phyloP scores from a whole-genome alignment of 1,140 invertebrate genomes.

The Phymastichus coffea region DNA sequence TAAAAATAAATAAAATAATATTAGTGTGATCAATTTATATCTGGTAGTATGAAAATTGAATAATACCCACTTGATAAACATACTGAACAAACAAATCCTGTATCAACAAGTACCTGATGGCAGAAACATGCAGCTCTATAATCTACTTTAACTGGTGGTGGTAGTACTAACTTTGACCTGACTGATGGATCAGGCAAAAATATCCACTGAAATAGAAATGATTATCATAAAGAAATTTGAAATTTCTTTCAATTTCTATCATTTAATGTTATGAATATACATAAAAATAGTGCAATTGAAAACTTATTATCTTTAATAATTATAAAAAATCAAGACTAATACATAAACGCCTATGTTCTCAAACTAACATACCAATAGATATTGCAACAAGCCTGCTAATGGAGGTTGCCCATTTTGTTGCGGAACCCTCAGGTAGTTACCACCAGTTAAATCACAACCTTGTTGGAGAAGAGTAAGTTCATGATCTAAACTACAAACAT shows the following conservation, averaged over 20 bases:
- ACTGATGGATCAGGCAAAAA: constrained; percentile 84
- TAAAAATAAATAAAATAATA: constrained; percentile 60
- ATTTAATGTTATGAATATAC: not conserved
- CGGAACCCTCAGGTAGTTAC: constrained; percentile 82
- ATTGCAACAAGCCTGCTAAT: constrained; percentile 83
- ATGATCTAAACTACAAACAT: constrained; percentile 90
- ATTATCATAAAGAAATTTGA: not conserved
- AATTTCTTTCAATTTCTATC: not conserved
- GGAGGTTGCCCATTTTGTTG: constrained; percentile 47
- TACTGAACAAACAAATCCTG: constrained; percentile 96
- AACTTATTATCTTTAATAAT: not conserved
- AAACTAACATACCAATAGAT: constrained; percentile 73
- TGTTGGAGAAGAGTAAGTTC: constrained; percentile 90
- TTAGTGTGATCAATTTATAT: not conserved
- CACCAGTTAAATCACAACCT: constrained; percentile 94
- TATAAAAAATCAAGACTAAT: not conserved
- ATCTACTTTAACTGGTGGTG: constrained; percentile 88
- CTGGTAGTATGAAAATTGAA: not conserved
- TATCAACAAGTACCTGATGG: constrained; percentile 92
- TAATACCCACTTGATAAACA: constrained; percentile 85
- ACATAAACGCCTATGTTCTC: not conserved
- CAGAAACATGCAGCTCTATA: constrained; percentile 97
- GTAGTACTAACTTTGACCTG: constrained; percentile 81
- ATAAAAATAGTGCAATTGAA: not conserved
- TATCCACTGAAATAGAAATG: constrained; percentile 73